Evolutionary conservation across 1,140 invertebrate genomes (phyloP).

Genomic region (Lasioglossum albipes): DNA sequence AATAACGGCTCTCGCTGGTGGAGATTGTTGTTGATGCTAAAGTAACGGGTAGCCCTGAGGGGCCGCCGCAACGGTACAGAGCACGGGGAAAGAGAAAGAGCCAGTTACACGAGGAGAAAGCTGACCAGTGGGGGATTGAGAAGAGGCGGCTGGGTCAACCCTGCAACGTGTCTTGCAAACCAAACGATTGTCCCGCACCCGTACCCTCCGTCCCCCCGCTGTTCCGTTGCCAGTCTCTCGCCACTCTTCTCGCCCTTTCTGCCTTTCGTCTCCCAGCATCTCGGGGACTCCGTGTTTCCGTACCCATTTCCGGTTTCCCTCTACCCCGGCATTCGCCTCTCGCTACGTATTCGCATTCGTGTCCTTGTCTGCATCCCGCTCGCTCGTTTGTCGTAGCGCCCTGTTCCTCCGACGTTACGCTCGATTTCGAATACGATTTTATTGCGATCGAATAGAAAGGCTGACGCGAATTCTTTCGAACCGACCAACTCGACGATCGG

Average conservation of each 20-base stretch:
- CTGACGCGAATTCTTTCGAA: constrained; percentile 27
- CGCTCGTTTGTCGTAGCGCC: constrained; percentile 39
- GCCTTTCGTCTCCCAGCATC: constrained; percentile 49
- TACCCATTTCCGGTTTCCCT: constrained; percentile 1
- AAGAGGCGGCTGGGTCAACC: constrained; percentile 68
- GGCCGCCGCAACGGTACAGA: constrained; percentile 51
- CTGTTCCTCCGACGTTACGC: constrained; percentile 53
- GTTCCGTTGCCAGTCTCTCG: background rate
- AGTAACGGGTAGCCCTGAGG: constrained; percentile 75
- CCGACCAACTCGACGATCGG: background rate
- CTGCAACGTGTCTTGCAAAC: constrained; percentile 79
- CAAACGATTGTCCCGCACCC: constrained; percentile 68
- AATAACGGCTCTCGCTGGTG: constrained; percentile 75
- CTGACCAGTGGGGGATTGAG: constrained; percentile 52
- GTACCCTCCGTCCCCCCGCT: constrained; percentile 15
- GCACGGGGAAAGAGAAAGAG: constrained; percentile 48
- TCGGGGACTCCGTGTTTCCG: constrained; percentile 26
- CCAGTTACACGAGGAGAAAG: constrained; percentile 41
- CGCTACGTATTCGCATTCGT: constrained; percentile 13
- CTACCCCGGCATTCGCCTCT: constrained; percentile 8
- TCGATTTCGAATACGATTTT: constrained; percentile 64
- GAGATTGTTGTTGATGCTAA: constrained; percentile 80
- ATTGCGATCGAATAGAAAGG: constrained; percentile 59
- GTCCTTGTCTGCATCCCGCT: constrained; percentile 34
- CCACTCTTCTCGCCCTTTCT: constrained; percentile 27